phyloP scores from a whole-genome alignment of 2,888 invertebrate genomes.

The Eurytoma adleriae region DNA sequence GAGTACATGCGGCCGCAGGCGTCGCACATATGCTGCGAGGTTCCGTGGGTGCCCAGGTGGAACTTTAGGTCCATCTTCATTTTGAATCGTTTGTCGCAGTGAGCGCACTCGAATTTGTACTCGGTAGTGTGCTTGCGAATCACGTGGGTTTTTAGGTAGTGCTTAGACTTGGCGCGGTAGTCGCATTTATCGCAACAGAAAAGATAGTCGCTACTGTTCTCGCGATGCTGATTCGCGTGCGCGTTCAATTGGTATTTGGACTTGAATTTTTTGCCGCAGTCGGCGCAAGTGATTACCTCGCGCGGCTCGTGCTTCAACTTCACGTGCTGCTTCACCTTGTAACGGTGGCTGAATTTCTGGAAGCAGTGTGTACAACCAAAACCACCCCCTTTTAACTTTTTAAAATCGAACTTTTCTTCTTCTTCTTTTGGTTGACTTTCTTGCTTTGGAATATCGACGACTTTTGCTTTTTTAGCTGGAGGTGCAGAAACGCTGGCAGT shows the following conservation, averaged over 20 bases:
- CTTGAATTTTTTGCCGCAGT: slow-evolving; percentile 38
- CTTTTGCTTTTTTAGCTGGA: not conserved
- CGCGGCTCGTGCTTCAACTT: slow-evolving; percentile 30
- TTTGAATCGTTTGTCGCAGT: slow-evolving; percentile 67
- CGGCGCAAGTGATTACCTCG: slow-evolving; percentile 20
- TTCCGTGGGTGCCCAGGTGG: slow-evolving; percentile 66
- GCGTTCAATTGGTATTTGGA: slow-evolving; percentile 37
- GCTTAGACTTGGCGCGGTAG: slow-evolving; percentile 64
- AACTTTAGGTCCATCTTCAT: slow-evolving; percentile 69
- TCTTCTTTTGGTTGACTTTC: not conserved
- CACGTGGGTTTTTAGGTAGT: slow-evolving; percentile 65
- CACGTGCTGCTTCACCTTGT: slow-evolving; percentile 52
- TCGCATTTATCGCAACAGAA: slow-evolving; percentile 68
- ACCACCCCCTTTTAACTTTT: slow-evolving; percentile 56
- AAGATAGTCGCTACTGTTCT: slow-evolving; percentile 59
- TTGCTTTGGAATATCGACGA: not conserved
- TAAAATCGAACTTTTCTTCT: slow-evolving; percentile 48
- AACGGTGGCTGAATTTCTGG: slow-evolving; percentile 50
- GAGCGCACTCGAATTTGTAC: slow-evolving; percentile 66
- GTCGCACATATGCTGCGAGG: slow-evolving; percentile 68
- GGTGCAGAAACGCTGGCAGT: not conserved
- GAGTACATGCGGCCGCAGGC: slow-evolving; percentile 69
- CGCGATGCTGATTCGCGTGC: slow-evolving; percentile 58
- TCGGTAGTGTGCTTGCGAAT: slow-evolving; percentile 66
- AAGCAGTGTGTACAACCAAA: slow-evolving; percentile 62